Evolutionary conservation across 2,888 invertebrate species (phyloP).

Genomic region (Mimumesa dahlbomi): DNA sequence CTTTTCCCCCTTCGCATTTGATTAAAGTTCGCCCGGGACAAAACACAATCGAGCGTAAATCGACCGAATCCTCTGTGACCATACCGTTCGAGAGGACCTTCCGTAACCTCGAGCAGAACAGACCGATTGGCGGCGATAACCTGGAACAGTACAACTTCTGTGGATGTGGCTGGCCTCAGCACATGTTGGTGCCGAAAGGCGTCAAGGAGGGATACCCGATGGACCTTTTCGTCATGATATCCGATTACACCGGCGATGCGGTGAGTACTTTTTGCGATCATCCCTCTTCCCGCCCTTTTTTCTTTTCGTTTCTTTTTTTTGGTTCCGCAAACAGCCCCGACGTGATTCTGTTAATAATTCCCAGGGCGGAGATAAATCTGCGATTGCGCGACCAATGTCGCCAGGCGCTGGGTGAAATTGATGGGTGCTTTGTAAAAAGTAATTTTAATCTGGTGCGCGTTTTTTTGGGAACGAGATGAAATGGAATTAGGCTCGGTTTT

Average conservation of each 20-base stretch:
- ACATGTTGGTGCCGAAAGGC: conserved; percentile 90
- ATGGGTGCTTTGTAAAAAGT: no score
- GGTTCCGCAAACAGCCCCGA: neutral
- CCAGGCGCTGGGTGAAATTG: no score
- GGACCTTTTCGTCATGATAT: conserved; percentile 89
- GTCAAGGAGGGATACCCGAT: conserved; percentile 84
- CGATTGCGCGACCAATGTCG: neutral
- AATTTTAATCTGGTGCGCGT: no score
- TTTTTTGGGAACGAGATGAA: no score
- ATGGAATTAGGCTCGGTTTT: no score
- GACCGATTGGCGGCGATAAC: conserved; percentile 83
- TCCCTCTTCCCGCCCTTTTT: no score
- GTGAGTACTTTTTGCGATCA: conserved; percentile 78
- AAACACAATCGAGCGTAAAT: conserved; percentile 85
- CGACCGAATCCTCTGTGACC: conserved; percentile 89
- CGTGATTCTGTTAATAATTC: neutral
- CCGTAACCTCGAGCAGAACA: conserved; percentile 84
- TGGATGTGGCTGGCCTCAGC: conserved; percentile 94
- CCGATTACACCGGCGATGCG: conserved; percentile 86
- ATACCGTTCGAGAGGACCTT: conserved; percentile 92
- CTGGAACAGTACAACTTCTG: conserved; percentile 88
- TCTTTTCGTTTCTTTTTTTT: neutral
- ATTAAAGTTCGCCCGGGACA: conserved; percentile 85
- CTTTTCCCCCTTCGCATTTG: conserved; percentile 2
- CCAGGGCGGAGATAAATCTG: neutral